Percentiles rank a stretch among this genome's conserved stretches.
These are phyloP conservation scores for Climacteris rufus DNA, from an alignment of 2,113 vertebrate species.

Conservation along the genomic window DNA sequence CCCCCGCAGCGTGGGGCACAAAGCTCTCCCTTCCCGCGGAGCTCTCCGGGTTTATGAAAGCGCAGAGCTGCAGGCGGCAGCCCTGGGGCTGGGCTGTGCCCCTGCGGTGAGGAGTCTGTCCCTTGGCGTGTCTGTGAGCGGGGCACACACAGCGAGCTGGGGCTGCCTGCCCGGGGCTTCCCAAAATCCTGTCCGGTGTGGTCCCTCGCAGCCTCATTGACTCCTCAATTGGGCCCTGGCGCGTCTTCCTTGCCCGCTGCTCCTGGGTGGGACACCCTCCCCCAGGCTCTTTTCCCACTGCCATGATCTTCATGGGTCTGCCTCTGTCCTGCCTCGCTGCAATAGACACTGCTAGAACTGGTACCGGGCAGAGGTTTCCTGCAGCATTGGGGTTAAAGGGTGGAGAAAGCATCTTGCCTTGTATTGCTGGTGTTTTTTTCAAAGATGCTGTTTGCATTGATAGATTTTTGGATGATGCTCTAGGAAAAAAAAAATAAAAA, in stretches of 20 bases:
- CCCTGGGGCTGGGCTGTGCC: background rate
- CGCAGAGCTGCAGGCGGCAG: background rate
- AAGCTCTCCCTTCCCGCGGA: background rate
- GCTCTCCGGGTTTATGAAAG: background rate
- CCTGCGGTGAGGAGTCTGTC: background rate
- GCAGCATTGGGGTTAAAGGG: slow-evolving; percentile 21
- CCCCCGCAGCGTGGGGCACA: rapidly evolving
- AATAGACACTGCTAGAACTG: background rate
- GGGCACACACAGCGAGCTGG: rapidly evolving
- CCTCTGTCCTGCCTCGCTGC: background rate
- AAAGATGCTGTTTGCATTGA: slow-evolving; percentile 80
- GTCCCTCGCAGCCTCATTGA: background rate
- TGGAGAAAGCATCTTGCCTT: background rate
- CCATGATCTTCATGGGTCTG: rapidly evolving
- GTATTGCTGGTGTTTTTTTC: slow-evolving; percentile 35
- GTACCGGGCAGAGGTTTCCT: background rate
- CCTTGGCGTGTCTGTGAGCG: background rate
- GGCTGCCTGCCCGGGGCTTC: background rate
- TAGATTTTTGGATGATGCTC: slow-evolving; percentile 88
- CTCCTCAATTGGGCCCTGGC: background rate
- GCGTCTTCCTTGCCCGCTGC: rapidly evolving
- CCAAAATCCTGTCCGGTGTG: rapidly evolving
- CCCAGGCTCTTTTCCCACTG: background rate
- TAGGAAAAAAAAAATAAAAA: slow-evolving; percentile 71
- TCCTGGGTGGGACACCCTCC: background rate